Conservation (phyloP, 1,140 invertebrate species). For the Zaprionus gabonicus region DNA sequence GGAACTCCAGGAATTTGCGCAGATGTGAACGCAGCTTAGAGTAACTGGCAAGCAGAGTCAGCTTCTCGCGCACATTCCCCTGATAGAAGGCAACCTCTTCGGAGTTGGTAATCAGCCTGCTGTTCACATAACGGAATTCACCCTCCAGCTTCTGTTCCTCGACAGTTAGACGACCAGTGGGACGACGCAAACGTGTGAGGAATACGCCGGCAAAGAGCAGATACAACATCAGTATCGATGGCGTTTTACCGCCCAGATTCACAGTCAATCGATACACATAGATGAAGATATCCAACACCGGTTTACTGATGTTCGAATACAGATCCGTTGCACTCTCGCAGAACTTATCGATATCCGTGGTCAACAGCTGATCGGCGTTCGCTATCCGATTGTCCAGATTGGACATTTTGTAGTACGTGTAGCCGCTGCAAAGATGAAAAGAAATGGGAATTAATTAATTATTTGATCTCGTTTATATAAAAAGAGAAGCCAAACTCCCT, state of each 20-base stretch:
- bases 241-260: slow-evolving; percentile 94
- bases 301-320: slow-evolving; percentile 99
- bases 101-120: slow-evolving; percentile 97
- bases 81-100: slow-evolving; percentile 99
- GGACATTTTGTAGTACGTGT: slow-evolving; percentile 98
- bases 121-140: slow-evolving; percentile 98
- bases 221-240: slow-evolving; percentile 93
- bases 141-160: slow-evolving; percentile 98
- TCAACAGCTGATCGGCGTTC: slow-evolving; percentile 98
- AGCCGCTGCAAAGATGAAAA: slow-evolving; percentile 88
- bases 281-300: slow-evolving; percentile 96
- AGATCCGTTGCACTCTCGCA: slow-evolving; percentile 97
- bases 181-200: slow-evolving; percentile 92
- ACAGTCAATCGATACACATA: slow-evolving; percentile 96
- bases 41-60: slow-evolving; percentile 94
- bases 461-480: too few species aligned
- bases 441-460: not conserved
- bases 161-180: slow-evolving; percentile 94
- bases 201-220: slow-evolving; percentile 92
- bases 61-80: slow-evolving; percentile 95
- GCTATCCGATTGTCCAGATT: slow-evolving; percentile 97
- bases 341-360: slow-evolving; percentile 98
- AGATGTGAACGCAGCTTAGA: slow-evolving; percentile 95
- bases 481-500: too few species aligned
- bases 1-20: slow-evolving; percentile 95